phyloP scores from a whole-genome alignment of 1,140 invertebrate genomes.

The Drosophila pachea region DNA sequence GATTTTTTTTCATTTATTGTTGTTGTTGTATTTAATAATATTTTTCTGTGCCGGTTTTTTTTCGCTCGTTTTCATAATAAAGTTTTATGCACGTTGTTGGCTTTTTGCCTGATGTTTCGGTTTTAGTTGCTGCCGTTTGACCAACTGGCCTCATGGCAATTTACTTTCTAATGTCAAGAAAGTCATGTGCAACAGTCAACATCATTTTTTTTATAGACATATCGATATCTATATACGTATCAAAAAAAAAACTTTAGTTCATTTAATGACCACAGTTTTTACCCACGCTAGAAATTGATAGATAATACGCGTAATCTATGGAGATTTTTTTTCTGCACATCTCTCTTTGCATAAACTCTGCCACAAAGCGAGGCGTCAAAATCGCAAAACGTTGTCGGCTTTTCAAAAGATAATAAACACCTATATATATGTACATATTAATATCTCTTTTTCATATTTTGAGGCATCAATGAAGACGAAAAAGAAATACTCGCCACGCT shows the following conservation, averaged over 20 bases:
- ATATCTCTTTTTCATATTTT: conserved; percentile 10
- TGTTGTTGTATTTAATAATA: conserved; percentile 1
- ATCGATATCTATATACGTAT: conserved; percentile 1
- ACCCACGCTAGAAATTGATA: conserved; percentile 58
- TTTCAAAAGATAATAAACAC: conserved; percentile 49
- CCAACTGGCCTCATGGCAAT: conserved; percentile 76
- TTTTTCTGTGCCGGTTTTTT: neutral
- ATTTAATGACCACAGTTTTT: conserved; percentile 47
- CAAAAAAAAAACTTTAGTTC: conserved; percentile 32
- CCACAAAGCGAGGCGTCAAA: conserved; percentile 48
- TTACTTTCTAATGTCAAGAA: conserved; percentile 76
- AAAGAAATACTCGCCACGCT: conserved; percentile 13
- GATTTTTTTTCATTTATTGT: conserved; percentile 1
- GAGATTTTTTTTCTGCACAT: conserved; percentile 44
- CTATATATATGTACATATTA: neutral
- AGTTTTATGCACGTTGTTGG: conserved; percentile 40
- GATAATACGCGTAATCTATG: conserved; percentile 58
- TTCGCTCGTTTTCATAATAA: conserved; percentile 37
- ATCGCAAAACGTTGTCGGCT: conserved; percentile 45
- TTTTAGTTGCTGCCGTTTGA: conserved; percentile 52
- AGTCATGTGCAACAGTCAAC: conserved; percentile 75
- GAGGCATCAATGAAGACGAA: conserved; percentile 13
- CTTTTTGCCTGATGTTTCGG: conserved; percentile 21
- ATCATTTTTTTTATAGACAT: conserved; percentile 18
- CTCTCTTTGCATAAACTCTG: neutral